Conservation (phyloP, 2,113 vertebrate species). For the rabbit (Oryctolagus cuniculus) region mOryCun1.1 NC_091453.1:9473001-9473500, state of each 20-base stretch:
- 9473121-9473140: not conserved
- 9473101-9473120: not conserved
- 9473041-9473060: not conserved
- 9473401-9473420: constrained; percentile 27
- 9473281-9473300: constrained; percentile 19
- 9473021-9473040: not conserved
- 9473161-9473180: not conserved
- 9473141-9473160: constrained; percentile 38
- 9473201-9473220: not conserved
- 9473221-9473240: not conserved
- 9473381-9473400: constrained; percentile 14
- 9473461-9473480: constrained; percentile 21
- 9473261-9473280: not conserved
- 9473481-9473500: constrained; percentile 28
- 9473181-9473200: not conserved
- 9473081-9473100: constrained; percentile 25
- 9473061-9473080: not conserved
- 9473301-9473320: not conserved
- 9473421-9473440: not conserved
- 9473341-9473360: not conserved
- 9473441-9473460: not conserved
- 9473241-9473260: not conserved
- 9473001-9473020: constrained; percentile 35
- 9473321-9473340: not conserved
- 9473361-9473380: not conserved